Percentiles rank a stretch among this genome's conserved stretches.
Conservation (phyloP, 1,140 invertebrate genomes). For the Drosophila parabipectinata region DNA sequence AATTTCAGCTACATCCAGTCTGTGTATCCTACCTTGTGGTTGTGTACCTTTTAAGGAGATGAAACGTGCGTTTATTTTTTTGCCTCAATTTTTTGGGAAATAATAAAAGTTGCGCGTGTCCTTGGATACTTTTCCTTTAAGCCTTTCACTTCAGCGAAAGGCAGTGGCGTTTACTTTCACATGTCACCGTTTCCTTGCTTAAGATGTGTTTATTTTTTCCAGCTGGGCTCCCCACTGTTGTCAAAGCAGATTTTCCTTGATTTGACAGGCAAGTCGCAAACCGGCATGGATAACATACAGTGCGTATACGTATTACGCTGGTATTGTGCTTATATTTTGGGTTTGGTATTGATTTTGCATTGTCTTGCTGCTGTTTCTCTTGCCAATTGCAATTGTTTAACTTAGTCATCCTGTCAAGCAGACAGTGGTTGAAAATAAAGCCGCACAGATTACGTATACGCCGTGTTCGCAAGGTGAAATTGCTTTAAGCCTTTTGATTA, state of each 20-base stretch:
- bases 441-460: slow-evolving; percentile 20
- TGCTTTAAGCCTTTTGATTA: slow-evolving; percentile 7
- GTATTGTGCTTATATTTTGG: slow-evolving; percentile 22
- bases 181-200: slow-evolving; percentile 6
- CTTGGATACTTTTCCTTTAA: slow-evolving; percentile 15
- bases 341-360: slow-evolving; percentile 24
- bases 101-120: slow-evolving; percentile 23
- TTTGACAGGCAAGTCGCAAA: slow-evolving; percentile 20
- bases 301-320: slow-evolving; percentile 48
- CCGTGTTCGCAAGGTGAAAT: slow-evolving; percentile 9
- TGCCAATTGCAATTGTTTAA: slow-evolving; percentile 36
- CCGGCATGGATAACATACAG: background rate
- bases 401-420: background rate
- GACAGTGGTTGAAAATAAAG: background rate
- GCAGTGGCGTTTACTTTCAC: slow-evolving; percentile 16
- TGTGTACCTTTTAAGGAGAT: slow-evolving; percentile 22
- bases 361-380: background rate
- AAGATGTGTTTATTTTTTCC: slow-evolving; percentile 5
- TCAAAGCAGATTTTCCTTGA: slow-evolving; percentile 63
- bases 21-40: slow-evolving; percentile 20
- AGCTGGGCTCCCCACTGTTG: slow-evolving; percentile 31
- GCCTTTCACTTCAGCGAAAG: slow-evolving; percentile 24
- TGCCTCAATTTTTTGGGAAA: slow-evolving; percentile 1
- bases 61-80: slow-evolving; percentile 5
- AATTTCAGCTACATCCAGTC: background rate